Evolutionary conservation across 2,797 vertebrate species (phyloP), one percentile per base, ranked within the genome.

Genomic region (Eupleurogrammus muticus): DNA sequence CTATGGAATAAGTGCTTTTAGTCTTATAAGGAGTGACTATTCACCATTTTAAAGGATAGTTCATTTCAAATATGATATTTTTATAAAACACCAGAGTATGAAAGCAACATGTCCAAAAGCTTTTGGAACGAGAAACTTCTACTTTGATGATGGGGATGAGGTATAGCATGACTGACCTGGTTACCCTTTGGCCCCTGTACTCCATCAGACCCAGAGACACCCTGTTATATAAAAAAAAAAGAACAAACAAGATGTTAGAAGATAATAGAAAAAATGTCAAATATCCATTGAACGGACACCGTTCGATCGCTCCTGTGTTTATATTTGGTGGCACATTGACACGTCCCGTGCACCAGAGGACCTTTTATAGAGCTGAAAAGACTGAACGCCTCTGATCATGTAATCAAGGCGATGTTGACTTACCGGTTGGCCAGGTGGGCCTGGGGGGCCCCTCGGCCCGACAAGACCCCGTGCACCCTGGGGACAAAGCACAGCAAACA

Each of bases 121-220:
- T 28, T 28, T 28, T 28, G 28, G 28, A 28, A 28, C 6, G 28
- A 28, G 6, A 28, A 28, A 28, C 28, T 28, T 3, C 28, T 3
- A 28, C 28, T 28, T 3, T 28, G 28, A 28, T 28, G 28, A 56
- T 36, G 9, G 1, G 0, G 13, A n/a, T 32, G 16, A 66, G 20
- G 59, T 40, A 70, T 46, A 61, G 40, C 2, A 64, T 34, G 46
- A 92, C 92, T 83, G 83, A 97, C 97, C 95, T 77, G 77, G 20
- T 97, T 96, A 81, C 97, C 97, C 89, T 98, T 98, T 76, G 90
- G 81, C 0, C 97, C 97, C 21, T 94, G 94, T 1, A 88, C 82
- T 19, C 97, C 97, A 10, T 97, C 96, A 20, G 90, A 88, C 58
- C 97, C 97, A 14, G 7, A 50, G 51, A 95, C 79, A 38, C 97